Percentiles rank a stretch among this genome's conserved stretches.
phyloP scores from a whole-genome alignment of 2,113 vertebrate genomes.

The Chionodraco myersi region DNA sequence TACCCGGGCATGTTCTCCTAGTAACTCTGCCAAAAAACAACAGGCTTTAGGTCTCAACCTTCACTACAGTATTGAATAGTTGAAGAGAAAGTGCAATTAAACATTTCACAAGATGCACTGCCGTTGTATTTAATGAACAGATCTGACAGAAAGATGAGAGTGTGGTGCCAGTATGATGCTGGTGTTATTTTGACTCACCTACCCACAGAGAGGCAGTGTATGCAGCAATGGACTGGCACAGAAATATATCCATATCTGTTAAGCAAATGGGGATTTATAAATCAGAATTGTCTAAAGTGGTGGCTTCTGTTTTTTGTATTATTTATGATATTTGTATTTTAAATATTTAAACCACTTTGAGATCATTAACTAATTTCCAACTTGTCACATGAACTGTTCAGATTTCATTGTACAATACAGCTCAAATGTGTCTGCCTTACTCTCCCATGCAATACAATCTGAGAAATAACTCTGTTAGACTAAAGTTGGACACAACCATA shows the following conservation, averaged over 20 bases:
- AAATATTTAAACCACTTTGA: neutral
- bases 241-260: neutral
- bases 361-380: neutral
- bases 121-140: neutral
- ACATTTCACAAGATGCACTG: slow-evolving; percentile 6
- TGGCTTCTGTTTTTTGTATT: neutral
- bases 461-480: slow-evolving; percentile 16
- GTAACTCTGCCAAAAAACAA: slow-evolving; percentile 12
- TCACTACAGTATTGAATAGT: no score
- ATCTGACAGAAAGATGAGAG: neutral
- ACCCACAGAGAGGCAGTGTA: slow-evolving; percentile 6
- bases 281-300: neutral
- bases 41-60: neutral
- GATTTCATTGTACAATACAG: neutral
- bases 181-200: slow-evolving; percentile 15
- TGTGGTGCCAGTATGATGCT: slow-evolving; percentile 8
- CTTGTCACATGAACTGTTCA: neutral
- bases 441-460: neutral
- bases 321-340: no score
- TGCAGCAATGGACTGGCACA: neutral
- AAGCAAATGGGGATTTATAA: neutral
- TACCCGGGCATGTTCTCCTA: slow-evolving; percentile 16
- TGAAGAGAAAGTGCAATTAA: neutral
- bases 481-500: slow-evolving; percentile 39
- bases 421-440: neutral